Conservation (phyloP, 2,888 invertebrate species). For the Xanthostigma xanthostigma region DNA sequence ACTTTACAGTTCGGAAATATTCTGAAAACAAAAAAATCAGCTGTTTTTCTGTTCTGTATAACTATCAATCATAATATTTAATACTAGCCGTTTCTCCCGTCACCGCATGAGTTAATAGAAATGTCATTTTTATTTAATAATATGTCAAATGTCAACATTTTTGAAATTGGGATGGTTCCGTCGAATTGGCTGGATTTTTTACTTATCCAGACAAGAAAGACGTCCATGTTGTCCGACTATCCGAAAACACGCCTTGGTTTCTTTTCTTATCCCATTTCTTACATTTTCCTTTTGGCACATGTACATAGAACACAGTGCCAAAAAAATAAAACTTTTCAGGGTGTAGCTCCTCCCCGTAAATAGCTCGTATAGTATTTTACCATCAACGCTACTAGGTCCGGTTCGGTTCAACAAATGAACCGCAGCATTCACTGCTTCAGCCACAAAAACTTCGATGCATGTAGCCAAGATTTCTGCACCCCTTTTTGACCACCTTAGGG, state of each 20-base stretch:
- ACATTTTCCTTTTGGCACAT: constrained; percentile 18
- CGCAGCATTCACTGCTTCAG: constrained; percentile 4
- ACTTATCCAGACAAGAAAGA: constrained; percentile 10
- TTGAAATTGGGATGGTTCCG: no score
- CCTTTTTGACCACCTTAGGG: no score
- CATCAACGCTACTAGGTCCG: constrained; percentile 2
- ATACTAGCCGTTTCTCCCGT: no score
- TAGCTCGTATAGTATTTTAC: constrained; percentile 1
- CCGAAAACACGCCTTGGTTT: constrained; percentile 18
- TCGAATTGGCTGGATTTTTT: no score
- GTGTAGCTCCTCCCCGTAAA: neutral
- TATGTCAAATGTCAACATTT: no score
- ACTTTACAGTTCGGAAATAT: no score
- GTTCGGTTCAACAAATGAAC: constrained; percentile 3
- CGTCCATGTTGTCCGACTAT: constrained; percentile 17
- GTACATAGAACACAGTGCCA: constrained; percentile 9
- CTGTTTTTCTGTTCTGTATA: no score
- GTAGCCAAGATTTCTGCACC: no score
- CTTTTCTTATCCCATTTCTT: constrained; percentile 20
- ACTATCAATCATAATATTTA: no score
- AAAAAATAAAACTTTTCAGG: neutral
- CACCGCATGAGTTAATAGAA: no score
- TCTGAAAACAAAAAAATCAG: no score
- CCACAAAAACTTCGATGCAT: constrained; percentile 7
- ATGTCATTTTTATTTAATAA: no score